Percentiles rank a stretch among this genome's conserved stretches.
Evolutionary conservation across 2,797 vertebrate species (phyloP).

Genomic region (Delichon dasypus): DNA sequence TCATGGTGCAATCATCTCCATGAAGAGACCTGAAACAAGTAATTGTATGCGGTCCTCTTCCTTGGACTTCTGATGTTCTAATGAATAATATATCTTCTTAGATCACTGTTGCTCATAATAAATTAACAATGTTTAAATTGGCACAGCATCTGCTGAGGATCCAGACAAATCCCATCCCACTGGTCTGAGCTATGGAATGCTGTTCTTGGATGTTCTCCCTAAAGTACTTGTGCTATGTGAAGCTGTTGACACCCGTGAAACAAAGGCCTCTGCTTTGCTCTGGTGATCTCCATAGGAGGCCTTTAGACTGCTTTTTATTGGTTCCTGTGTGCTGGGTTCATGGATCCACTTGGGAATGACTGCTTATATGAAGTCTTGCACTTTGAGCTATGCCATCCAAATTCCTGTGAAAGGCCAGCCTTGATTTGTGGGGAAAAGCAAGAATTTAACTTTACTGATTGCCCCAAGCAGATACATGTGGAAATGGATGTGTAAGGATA

Average conservation of each 20-base stretch:
- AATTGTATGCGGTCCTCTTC: not conserved
- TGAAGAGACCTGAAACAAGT: not conserved
- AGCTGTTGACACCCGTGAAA: not conserved
- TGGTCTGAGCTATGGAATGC: not conserved
- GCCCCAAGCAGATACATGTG: not conserved
- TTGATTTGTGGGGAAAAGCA: not conserved
- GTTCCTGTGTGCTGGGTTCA: not conserved
- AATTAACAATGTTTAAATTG: constrained; percentile 57
- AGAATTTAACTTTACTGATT: not conserved
- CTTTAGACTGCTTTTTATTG: accelerated
- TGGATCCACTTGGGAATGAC: not conserved
- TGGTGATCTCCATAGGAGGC: not conserved
- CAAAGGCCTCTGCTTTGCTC: not conserved
- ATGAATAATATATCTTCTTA: constrained; percentile 42
- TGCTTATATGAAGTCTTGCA: not conserved
- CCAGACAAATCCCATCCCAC: constrained; percentile 29
- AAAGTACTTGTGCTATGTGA: not conserved
- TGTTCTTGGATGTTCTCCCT: constrained; percentile 30
- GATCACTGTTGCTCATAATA: constrained; percentile 47
- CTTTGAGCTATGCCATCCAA: not conserved
- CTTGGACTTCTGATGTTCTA: constrained; percentile 15
- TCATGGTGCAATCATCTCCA: not conserved
- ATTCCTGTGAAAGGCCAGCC: not conserved
- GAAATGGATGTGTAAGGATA: not conserved
- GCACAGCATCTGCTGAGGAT: not conserved